Conservation (phyloP, 2,113 vertebrate species). For the Dicaeum eximium region DNA sequence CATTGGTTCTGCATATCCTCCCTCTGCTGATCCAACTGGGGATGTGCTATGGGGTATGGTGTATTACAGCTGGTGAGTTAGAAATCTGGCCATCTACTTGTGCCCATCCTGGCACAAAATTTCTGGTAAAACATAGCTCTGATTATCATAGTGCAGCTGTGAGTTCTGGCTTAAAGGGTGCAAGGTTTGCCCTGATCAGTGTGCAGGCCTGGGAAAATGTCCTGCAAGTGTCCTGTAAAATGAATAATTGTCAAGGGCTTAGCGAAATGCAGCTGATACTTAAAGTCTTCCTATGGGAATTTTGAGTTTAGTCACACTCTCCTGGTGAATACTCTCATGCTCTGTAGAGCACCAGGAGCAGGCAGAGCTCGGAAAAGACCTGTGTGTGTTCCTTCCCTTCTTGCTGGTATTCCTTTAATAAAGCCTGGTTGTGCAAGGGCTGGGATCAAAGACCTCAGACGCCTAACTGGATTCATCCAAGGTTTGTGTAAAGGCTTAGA, state of each 20-base stretch:
- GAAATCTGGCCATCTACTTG: not conserved
- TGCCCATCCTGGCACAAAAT: not conserved
- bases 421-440: not conserved
- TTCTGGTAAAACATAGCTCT: not conserved
- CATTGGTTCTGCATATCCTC: not conserved
- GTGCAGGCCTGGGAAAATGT: rapidly evolving
- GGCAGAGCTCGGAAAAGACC: not conserved
- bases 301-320: not conserved
- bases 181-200: not conserved
- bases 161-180: not conserved
- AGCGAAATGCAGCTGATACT: rapidly evolving
- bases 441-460: constrained; percentile 7
- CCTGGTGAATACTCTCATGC: not conserved
- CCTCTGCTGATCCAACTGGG: not conserved
- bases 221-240: not conserved
- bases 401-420: not conserved
- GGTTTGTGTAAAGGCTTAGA: not conserved
- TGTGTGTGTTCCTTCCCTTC: not conserved
- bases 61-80: not conserved
- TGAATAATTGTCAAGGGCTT: not conserved
- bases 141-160: not conserved
- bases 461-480: not conserved
- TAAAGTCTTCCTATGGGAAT: not conserved
- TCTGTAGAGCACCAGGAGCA: not conserved
- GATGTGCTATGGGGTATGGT: rapidly evolving